phyloP scores from a whole-genome alignment of 2,888 invertebrate species.

The Selenia dentaria region DNA sequence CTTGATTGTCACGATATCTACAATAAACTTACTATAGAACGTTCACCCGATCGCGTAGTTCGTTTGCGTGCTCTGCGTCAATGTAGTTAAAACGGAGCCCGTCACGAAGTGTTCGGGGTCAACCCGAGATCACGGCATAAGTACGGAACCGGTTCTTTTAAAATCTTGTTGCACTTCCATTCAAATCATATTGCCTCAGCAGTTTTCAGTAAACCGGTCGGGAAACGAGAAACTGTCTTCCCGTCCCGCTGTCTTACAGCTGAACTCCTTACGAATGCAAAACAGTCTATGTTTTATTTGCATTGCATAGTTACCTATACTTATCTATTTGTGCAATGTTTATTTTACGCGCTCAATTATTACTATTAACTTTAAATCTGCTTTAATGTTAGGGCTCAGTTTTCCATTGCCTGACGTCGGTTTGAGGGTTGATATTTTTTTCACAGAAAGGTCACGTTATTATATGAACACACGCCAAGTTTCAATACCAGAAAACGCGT shows the following conservation, averaged over 20 bases:
- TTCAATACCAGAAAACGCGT: no score
- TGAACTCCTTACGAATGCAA: conserved; percentile 12
- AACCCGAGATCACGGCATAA: conserved; percentile 52
- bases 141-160: conserved; percentile 56
- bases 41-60: conserved; percentile 62
- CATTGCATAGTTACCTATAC: conserved; percentile 19
- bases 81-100: conserved; percentile 54
- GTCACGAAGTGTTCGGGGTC: conserved; percentile 68
- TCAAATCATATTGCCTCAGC: conserved; percentile 22
- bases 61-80: conserved; percentile 57
- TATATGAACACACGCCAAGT: no score
- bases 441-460: no score
- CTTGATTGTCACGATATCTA: conserved; percentile 62
- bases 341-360: conserved; percentile 15
- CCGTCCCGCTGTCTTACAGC: neutral
- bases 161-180: conserved; percentile 33
- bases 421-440: no score
- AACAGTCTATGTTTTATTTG: conserved; percentile 14
- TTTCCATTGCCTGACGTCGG: no score
- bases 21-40: conserved; percentile 54
- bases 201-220: conserved; percentile 8
- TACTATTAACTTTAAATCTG: conserved; percentile 16
- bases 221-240: conserved; percentile 5
- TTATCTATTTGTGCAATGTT: conserved; percentile 16
- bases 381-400: no score